A percentile compares a stretch with the other conserved stretches of the same genome.
These are phyloP conservation scores for Phodopus roborovskii DNA, from an alignment of 2,113 vertebrate species.

Conservation along the genomic window DNA sequence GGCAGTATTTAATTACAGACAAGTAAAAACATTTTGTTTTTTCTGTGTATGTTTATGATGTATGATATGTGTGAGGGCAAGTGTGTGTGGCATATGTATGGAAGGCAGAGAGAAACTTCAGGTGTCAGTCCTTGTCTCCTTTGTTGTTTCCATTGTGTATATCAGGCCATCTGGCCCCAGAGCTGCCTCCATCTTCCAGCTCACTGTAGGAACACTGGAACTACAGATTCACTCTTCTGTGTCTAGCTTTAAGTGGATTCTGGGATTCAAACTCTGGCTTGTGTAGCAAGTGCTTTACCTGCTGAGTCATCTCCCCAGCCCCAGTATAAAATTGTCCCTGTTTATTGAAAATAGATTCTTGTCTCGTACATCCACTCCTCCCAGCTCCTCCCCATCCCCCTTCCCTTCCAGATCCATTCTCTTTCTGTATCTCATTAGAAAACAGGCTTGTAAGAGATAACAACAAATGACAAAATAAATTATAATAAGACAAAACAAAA, in stretches of 20 bases:
- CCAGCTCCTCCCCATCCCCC: no score
- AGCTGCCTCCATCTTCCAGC: no score
- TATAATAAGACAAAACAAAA: neutral
- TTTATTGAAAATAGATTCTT: neutral
- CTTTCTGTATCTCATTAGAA: neutral
- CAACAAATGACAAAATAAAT: neutral
- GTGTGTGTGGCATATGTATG: neutral
- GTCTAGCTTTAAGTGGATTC: neutral
- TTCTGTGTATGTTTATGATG: neutral
- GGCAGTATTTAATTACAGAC: conserved; percentile 35
- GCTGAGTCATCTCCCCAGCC: neutral
- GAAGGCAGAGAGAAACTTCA: neutral
- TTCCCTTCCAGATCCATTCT: neutral
- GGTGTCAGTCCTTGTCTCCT: neutral
- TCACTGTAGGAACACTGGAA: neutral
- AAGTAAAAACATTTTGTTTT: conserved; percentile 22
- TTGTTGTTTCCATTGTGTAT: neutral
- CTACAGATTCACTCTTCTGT: neutral
- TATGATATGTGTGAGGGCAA: neutral
- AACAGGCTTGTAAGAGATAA: neutral
- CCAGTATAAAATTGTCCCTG: neutral
- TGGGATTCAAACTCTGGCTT: neutral
- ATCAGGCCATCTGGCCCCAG: neutral
- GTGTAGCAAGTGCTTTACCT: neutral
- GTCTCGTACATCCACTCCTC: neutral